These are phyloP conservation scores for Psittacula cyanocephala DNA, from an alignment of 2,113 vertebrate species.

Conservation along the genomic window DNA sequence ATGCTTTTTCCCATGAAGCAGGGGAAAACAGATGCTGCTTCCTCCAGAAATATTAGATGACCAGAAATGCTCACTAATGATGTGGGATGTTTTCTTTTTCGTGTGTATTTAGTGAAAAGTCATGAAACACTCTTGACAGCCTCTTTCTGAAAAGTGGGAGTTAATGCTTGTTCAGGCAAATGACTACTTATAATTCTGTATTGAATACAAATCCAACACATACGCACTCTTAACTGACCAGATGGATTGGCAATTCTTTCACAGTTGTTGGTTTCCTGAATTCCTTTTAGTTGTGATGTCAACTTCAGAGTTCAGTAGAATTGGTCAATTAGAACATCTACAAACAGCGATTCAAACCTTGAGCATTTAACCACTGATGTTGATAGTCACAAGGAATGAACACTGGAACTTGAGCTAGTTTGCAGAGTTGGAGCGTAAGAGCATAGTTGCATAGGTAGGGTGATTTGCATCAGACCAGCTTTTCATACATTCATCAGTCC, in stretches of 20 bases:
- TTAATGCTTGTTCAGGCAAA: neutral
- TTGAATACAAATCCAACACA: neutral
- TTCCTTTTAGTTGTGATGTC: neutral
- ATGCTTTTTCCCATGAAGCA: rapidly evolving
- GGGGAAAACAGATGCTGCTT: neutral
- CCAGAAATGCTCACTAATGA: neutral
- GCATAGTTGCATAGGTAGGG: neutral
- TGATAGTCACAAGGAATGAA: neutral
- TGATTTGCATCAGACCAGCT: neutral
- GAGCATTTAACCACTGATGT: neutral
- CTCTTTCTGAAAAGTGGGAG: neutral
- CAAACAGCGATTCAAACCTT: neutral
- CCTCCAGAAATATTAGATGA: neutral
- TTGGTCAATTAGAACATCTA: neutral
- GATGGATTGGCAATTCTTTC: neutral
- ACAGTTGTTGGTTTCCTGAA: neutral
- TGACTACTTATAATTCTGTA: neutral
- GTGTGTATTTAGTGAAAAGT: neutral
- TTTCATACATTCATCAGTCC: neutral
- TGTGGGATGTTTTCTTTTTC: neutral
- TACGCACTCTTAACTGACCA: neutral
- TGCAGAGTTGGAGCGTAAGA: neutral
- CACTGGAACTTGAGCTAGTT: neutral
- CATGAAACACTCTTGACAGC: neutral
- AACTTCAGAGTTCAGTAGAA: neutral